Evolutionary conservation across 2,113 vertebrate genomes (phyloP).

Genomic region (Stictonetta naevosa): DNA sequence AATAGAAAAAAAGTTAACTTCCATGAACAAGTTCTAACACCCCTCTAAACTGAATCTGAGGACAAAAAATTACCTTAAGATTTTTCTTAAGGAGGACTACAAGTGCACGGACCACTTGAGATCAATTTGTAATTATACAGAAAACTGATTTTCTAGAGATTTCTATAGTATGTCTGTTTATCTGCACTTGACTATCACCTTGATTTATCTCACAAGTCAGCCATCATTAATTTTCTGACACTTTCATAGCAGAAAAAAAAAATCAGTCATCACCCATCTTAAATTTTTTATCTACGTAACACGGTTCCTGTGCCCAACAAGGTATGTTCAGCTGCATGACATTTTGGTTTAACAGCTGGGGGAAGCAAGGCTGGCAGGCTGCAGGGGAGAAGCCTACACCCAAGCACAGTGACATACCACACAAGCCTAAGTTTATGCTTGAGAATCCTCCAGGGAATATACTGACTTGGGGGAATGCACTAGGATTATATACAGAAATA

Average conservation of each 20-base stretch:
- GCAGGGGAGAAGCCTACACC: not conserved
- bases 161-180: not conserved
- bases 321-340: not conserved
- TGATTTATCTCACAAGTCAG: not conserved
- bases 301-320: not conserved
- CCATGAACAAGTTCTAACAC: not conserved
- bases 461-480: not conserved
- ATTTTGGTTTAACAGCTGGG: not conserved
- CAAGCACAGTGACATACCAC: not conserved
- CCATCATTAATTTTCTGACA: not conserved
- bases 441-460: not conserved
- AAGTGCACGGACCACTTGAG: not conserved
- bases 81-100: not conserved
- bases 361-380: not conserved
- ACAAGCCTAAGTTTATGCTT: not conserved
- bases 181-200: not conserved
- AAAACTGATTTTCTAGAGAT: not conserved
- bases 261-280: not conserved
- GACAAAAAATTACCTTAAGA: not conserved
- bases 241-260: not conserved
- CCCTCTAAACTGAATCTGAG: not conserved
- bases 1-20: not conserved
- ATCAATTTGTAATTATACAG: not conserved
- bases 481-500: not conserved
- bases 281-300: not conserved